These are phyloP conservation scores for Colostygia pectinataria DNA, from an alignment of 2,888 invertebrate species.

Conservation along the genomic window DNA sequence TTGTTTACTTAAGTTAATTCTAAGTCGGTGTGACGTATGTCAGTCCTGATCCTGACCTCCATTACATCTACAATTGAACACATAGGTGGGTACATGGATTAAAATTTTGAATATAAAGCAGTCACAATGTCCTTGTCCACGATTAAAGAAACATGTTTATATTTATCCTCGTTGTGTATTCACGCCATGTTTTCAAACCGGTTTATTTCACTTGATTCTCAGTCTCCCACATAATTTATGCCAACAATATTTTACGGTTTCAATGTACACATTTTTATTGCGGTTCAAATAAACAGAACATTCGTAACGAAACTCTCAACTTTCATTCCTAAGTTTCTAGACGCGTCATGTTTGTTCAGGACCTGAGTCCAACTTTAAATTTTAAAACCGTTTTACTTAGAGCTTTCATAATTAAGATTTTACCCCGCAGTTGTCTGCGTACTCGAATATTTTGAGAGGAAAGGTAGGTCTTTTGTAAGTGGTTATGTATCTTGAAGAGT, in stretches of 20 bases:
- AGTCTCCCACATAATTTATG: constrained; percentile 19
- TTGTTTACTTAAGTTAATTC: no score
- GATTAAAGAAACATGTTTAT: constrained; percentile 19
- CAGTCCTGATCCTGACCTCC: no score
- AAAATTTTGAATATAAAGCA: constrained; percentile 8
- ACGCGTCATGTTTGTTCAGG: constrained; percentile 66
- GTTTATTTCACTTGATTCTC: constrained; percentile 25
- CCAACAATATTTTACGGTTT: constrained; percentile 26
- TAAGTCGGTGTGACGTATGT: neutral
- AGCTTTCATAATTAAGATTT: constrained; percentile 46
- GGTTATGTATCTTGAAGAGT: constrained; percentile 70
- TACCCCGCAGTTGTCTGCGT: constrained; percentile 33
- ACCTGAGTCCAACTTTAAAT: constrained; percentile 57
- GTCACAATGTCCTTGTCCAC: constrained; percentile 4
- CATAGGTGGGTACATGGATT: neutral
- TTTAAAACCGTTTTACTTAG: constrained; percentile 47
- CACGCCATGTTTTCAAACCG: constrained; percentile 12
- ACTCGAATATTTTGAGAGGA: constrained; percentile 35
- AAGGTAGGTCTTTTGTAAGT: constrained; percentile 48
- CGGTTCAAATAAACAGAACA: constrained; percentile 45
- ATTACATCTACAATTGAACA: neutral
- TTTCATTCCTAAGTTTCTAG: constrained; percentile 70
- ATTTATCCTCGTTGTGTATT: constrained; percentile 13
- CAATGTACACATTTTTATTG: constrained; percentile 22
- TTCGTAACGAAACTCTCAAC: constrained; percentile 43